These are phyloP conservation scores for Chascanopsetta lugubris DNA, from an alignment of 2,113 vertebrate species.

Conservation along the genomic window DNA sequence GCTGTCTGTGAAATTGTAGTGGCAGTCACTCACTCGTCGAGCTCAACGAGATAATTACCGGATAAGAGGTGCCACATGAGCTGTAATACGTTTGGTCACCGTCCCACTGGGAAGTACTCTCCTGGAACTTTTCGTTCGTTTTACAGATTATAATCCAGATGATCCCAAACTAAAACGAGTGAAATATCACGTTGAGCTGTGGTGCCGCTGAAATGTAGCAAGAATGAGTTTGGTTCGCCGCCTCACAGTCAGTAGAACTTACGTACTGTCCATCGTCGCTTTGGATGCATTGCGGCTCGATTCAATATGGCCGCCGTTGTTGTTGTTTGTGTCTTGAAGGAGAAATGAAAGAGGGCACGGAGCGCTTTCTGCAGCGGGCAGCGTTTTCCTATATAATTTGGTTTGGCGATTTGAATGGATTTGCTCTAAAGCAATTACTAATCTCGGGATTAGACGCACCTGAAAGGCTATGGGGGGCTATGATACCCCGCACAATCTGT, in stretches of 20 bases:
- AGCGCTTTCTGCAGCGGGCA: constrained; percentile 40
- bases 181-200: neutral
- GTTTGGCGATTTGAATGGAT: constrained; percentile 77
- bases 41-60: constrained; percentile 48
- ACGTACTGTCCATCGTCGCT: constrained; percentile 55
- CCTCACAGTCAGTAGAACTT: constrained; percentile 59
- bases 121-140: too few species aligned
- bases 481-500: constrained; percentile 47
- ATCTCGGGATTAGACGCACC: constrained; percentile 72
- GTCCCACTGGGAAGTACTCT: too few species aligned
- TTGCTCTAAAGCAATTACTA: constrained; percentile 75
- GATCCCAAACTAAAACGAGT: neutral
- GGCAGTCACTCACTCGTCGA: constrained; percentile 41
- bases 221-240: constrained; percentile 59
- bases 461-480: constrained; percentile 53
- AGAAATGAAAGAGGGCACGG: constrained; percentile 55
- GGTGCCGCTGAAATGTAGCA: too few species aligned
- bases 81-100: constrained; percentile 31
- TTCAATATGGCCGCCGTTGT: constrained; percentile 59
- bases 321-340: constrained; percentile 62
- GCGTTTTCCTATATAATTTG: constrained; percentile 61
- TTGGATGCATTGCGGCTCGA: constrained; percentile 67
- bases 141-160: too few species aligned
- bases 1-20: constrained; percentile 35
- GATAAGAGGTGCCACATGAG: constrained; percentile 56